phyloP scores from a whole-genome alignment of 2,113 vertebrate species.

The Orycteropus afer region DNA sequence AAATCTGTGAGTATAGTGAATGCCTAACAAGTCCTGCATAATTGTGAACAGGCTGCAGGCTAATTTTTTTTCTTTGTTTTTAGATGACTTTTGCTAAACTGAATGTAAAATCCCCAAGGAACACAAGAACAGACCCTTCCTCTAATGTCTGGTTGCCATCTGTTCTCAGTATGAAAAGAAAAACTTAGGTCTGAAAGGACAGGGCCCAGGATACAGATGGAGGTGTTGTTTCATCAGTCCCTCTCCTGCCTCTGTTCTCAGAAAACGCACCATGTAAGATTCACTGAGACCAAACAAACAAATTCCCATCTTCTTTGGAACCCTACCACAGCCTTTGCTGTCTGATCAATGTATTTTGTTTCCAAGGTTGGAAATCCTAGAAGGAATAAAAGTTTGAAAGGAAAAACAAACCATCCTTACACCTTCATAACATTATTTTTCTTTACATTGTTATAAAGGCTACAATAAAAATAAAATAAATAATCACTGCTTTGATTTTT shows the following conservation, averaged over 20 bases:
- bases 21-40: constrained; percentile 76
- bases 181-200: constrained; percentile 38
- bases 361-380: constrained; percentile 80
- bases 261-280: constrained; percentile 82
- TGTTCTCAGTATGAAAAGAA: constrained; percentile 83
- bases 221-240: not conserved
- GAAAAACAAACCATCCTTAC: constrained; percentile 84
- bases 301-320: constrained; percentile 79
- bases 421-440: constrained; percentile 77
- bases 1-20: constrained; percentile 79
- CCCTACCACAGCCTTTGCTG: constrained; percentile 82
- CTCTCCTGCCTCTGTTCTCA: constrained; percentile 80
- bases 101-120: constrained; percentile 86
- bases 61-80: constrained; percentile 75
- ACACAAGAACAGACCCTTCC: constrained; percentile 77
- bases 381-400: constrained; percentile 85
- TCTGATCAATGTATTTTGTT: constrained; percentile 82
- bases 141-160: constrained; percentile 89
- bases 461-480: constrained; percentile 82
- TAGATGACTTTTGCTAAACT: constrained; percentile 82
- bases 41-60: constrained; percentile 76
- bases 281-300: constrained; percentile 83
- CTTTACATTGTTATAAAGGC: constrained; percentile 79
- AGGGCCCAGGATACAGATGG: constrained; percentile 15
- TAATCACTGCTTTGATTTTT: constrained; percentile 67